Evolutionary conservation across 1,140 invertebrate species (phyloP), one percentile per base, ranked within the genome.

Genomic region (Drosophila quadrilineata): DNA sequence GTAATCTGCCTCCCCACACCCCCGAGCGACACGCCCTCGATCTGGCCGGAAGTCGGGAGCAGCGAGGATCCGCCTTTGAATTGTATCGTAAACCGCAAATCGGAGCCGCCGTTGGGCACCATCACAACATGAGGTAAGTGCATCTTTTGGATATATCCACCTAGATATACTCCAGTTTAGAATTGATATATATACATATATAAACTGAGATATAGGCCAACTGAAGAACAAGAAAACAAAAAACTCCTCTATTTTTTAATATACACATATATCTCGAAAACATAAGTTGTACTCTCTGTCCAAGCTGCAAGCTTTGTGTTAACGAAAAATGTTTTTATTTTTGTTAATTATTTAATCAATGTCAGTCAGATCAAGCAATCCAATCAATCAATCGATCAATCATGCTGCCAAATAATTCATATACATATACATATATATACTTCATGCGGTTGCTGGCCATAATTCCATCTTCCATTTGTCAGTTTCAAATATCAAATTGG

Each of bases 41-140:
- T 90, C 90, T 96, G 72, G 94, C 95, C 3, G 95, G 96, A 8
- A 95, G 96, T 77, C 94, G 96, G 70, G 96, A 97, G 88, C 96
- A 97, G 87, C 91, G 96, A 38, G 96, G 96, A n/a, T 97, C 96
- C 72, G 97, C 97, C 6, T 98, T 98, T 89, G 97, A 98, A 87
- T 91, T 98, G 24, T 98, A 98, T 89, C 94, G 96, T 74, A 98
- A 98, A 90, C 96, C 96, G 10, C 92, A 93, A 76, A 88, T 89
- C 48, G 89, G 89, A 92, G 56, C 92, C 35, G 63, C 74, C 16
- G 79, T 82, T 4, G 88, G 87, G 77, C 88, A 89, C 87, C 92
- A 94, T 90, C 93, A 95, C 91, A 95, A 95, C 80, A 91, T 95
- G 79, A 95, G 94, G 94, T 95, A 91, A 92, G 77, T 66, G 31